These are phyloP conservation scores for Pterocles orientalis DNA, from an alignment of 2,113 vertebrate genomes.

Conservation along the genomic window DNA sequence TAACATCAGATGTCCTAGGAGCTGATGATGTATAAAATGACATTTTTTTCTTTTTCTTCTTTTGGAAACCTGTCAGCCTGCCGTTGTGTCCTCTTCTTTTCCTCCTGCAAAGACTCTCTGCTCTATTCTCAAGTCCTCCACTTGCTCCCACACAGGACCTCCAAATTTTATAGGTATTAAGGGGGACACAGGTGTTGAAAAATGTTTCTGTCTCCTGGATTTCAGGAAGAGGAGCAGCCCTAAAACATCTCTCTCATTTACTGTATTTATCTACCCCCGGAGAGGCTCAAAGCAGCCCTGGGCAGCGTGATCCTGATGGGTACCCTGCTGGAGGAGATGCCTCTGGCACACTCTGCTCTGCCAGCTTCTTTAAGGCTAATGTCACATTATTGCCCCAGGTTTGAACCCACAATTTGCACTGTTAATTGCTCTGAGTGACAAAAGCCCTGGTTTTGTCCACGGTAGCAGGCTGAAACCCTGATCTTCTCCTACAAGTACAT, in stretches of 20 bases:
- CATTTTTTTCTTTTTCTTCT: background rate
- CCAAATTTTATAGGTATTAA: background rate
- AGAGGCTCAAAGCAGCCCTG: background rate
- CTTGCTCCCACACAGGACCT: background rate
- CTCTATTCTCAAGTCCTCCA: background rate
- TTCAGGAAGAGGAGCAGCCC: background rate
- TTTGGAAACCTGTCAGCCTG: background rate
- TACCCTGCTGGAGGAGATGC: background rate
- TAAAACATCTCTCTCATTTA: background rate
- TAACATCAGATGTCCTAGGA: background rate
- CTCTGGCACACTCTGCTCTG: background rate
- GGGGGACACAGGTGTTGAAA: background rate
- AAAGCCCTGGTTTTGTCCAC: background rate
- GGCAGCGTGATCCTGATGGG: background rate
- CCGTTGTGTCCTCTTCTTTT: background rate
- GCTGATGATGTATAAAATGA: background rate
- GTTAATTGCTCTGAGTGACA: background rate
- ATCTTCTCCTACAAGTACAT: background rate
- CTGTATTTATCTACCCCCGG: accelerated
- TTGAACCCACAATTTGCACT: background rate
- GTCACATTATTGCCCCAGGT: background rate
- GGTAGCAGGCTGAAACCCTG: background rate
- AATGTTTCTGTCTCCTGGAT: background rate
- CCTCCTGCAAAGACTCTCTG: background rate
- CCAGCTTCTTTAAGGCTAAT: background rate